Base-by-base conservation (phyloP, 1,140 invertebrate species). In the Coptotermes formosanus region DNA sequence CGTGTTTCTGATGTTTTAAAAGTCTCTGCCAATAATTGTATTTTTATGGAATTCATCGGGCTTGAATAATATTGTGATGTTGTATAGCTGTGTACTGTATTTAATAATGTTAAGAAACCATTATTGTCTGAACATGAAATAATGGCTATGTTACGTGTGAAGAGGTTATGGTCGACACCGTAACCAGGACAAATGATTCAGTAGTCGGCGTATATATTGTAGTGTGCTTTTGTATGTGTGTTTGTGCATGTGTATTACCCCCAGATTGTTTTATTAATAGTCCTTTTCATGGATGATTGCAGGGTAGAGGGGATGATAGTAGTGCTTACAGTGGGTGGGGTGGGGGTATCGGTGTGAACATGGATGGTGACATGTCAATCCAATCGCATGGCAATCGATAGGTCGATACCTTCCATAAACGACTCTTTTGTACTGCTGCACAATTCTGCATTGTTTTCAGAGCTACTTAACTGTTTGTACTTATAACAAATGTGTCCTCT, bases 21-120 rank as follows among this genome's bases (percentile, higher is more conserved):
- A 85, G 30, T 83, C 48, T 87, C 85, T 85, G 86, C 86, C 86
- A 87, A 86, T 86, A 84, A 86, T 83, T 87, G 86, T 87, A 87
- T 87, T 87, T 87, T 87, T 86, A 86, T 84, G 52, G 86, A 84
- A 86, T 86, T 86, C 23, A 86, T 86, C 69, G 38, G 83, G 83
- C 83, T 86, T 84, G n/a, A 69, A 83, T 83, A 86, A 85, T 84
- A 84, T 84, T 86, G 85, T 86, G 45, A 82, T 86, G 85, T 86
- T 86, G 85, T 86, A 45, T 75, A 82, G 85, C 82, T 86, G 85
- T 86, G 38, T 86, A 86, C 30, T 82, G 64, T 86, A 82, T 86
- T 86, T 84, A 84, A 86, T 86, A 86, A 86, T 30, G 81, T 86
- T 86, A 82, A 82, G 48, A 84, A 44, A 43, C n/a, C 21, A n/a